Percentiles rank a stretch among this genome's conserved stretches.
Conservation (phyloP, 30 jellyfish, hydroid and myxozoan species). For the Nemopilema nomurai region DNA sequence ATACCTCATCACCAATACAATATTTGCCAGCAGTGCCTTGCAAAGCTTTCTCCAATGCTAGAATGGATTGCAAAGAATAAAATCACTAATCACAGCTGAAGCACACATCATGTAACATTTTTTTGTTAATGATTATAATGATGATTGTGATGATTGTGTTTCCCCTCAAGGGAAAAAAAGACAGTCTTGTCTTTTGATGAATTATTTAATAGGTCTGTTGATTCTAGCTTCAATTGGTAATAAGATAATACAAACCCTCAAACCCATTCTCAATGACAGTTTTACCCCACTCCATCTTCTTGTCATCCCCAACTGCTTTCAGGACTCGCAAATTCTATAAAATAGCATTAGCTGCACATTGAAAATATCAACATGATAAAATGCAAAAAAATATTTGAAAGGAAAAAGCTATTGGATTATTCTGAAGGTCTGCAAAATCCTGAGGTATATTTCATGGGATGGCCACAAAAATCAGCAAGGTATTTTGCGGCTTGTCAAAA, state of each 20-base stretch:
- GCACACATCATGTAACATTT: too few species aligned
- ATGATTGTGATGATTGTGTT: background rate
- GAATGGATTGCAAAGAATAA: background rate
- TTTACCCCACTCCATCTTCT: slow-evolving; percentile 92
- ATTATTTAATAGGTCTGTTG: too few species aligned
- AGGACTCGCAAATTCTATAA: slow-evolving; percentile 86
- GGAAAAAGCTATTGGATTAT: too few species aligned
- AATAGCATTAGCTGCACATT: background rate
- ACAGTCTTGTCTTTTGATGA: too few species aligned
- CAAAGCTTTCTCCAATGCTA: slow-evolving; percentile 82
- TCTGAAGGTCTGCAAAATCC: too few species aligned
- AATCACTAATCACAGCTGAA: too few species aligned
- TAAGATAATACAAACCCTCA: slow-evolving; percentile 51
- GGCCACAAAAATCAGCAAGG: too few species aligned
- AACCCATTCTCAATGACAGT: slow-evolving; percentile 85
- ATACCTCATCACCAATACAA: slow-evolving; percentile 91
- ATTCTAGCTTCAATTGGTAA: too few species aligned
- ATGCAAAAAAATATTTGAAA: background rate
- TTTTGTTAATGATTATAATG: too few species aligned
- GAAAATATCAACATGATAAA: background rate
- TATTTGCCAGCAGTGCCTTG: slow-evolving; percentile 85
- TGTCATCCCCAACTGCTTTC: slow-evolving; percentile 94
- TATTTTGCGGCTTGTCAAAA: too few species aligned
- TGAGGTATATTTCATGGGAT: too few species aligned
- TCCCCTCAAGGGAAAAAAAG: too few species aligned